phyloP scores from a whole-genome alignment of 2,113 vertebrate genomes.

The Chamaetylas fuelleborni region DNA sequence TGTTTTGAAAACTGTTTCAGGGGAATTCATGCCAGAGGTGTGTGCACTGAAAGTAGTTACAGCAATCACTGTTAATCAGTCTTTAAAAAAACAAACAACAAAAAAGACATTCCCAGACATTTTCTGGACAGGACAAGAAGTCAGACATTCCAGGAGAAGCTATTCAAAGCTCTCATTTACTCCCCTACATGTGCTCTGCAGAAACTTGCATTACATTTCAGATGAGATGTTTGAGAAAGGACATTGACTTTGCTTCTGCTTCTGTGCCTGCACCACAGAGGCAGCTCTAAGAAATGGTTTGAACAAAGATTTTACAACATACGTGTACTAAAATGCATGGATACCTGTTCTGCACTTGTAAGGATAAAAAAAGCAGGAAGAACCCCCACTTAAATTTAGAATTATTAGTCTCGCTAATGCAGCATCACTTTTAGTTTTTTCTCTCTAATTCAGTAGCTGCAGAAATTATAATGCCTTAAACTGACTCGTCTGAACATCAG shows the following conservation, averaged over 20 bases:
- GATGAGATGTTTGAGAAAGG: background rate
- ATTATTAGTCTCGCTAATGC: background rate
- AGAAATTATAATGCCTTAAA: background rate
- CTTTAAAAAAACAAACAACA: background rate
- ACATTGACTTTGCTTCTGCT: background rate
- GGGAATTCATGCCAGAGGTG: background rate
- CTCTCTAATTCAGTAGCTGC: background rate
- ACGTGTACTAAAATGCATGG: background rate
- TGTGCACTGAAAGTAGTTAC: background rate
- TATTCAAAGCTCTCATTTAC: background rate
- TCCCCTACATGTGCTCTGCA: background rate
- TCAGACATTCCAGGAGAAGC: background rate
- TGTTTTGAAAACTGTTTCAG: background rate
- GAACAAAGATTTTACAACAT: background rate
- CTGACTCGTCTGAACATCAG: background rate
- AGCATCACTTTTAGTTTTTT: background rate
- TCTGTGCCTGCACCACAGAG: background rate
- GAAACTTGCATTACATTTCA: background rate
- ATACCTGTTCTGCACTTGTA: background rate
- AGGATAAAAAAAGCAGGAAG: background rate
- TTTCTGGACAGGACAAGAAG: background rate
- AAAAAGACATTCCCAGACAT: background rate
- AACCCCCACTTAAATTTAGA: background rate
- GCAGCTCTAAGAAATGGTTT: background rate
- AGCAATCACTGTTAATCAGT: background rate